Conservation (phyloP, 2,888 invertebrate species). For the Macrosiphum euphorbiae region DNA sequence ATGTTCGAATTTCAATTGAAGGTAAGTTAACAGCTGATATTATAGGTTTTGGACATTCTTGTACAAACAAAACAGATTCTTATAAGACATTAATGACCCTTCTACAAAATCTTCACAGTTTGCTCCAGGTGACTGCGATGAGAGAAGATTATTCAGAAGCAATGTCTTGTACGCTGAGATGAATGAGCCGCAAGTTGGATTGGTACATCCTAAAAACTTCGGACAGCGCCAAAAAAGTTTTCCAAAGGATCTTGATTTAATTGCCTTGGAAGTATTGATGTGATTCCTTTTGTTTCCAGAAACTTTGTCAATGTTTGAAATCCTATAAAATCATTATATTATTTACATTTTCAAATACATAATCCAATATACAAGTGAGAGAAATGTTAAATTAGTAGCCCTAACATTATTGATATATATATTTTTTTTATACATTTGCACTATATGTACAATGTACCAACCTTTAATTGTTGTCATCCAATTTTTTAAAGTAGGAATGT, state of each 20-base stretch:
- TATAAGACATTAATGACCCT: not conserved
- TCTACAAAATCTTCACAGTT: conserved; percentile 36
- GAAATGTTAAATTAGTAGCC: not conserved
- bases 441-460: not conserved
- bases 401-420: no score
- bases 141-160: conserved; percentile 35
- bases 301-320: not conserved
- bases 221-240: not conserved
- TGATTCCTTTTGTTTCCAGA: not conserved
- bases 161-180: conserved; percentile 39
- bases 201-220: conserved; percentile 9
- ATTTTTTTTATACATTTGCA: no score
- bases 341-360: not conserved
- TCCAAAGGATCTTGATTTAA: conserved; percentile 19
- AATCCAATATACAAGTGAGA: not conserved
- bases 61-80: not conserved
- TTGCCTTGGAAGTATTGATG: conserved; percentile 3
- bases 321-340: not conserved
- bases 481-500: conserved; percentile 15
- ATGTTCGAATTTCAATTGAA: not conserved
- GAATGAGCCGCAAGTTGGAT: conserved; percentile 41
- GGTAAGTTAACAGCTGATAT: not conserved
- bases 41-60: no score
- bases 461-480: conserved; percentile 26
- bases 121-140: conserved; percentile 21